Base-by-base conservation (phyloP, 2,888 invertebrate species). In the Cryptophagus acutangulus region DNA sequence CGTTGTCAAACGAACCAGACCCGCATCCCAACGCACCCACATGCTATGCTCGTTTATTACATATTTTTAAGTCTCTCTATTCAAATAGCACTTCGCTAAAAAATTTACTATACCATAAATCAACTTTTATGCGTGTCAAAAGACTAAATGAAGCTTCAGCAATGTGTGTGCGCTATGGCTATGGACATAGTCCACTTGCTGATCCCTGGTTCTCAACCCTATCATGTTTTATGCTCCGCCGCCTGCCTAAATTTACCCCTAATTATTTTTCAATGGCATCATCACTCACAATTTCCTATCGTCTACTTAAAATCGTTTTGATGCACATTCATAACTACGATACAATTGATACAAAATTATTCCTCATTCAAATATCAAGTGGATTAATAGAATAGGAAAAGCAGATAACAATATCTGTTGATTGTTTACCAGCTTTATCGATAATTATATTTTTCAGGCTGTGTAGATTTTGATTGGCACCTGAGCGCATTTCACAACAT, bases 91-190 rank as follows among this genome's bases (percentile, higher is more conserved):
- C n/a, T 44, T 33, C 16, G 31, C 39, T n/a, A 43, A 34, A 33
- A 39, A 38, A 39, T 31, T 15, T 36, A 36, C 35, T 48, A 45
- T 46, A 46, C 48, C 43, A 46, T 45, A 43, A 51, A 35, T 45
- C 45, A 24, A 38, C 28, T 36, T 31, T 36, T 30, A 39, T 16
- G 16, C 12, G 26, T 26, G 57, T 63, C 65, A 65, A 65, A 65
- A 61, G 63, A 58, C 51, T 63, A 65, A 65, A 67, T 66, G 64
- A 65, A 59, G 59, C 66, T 61, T 62, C 59, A 64, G 63, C 62
- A 65, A 65, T 64, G 8, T 3, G 5, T 15, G 14, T 16, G 12
- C 4, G 16, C 16, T 13, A 16, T 31, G n/a, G n/a, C 13, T 31
- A 28, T 28, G 28, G 28, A 28, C 28, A 4, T 5, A 6, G 28